These are phyloP conservation scores for Dryomyza anilis DNA, from an alignment of 2,888 invertebrate genomes.

Conservation along the genomic window DNA sequence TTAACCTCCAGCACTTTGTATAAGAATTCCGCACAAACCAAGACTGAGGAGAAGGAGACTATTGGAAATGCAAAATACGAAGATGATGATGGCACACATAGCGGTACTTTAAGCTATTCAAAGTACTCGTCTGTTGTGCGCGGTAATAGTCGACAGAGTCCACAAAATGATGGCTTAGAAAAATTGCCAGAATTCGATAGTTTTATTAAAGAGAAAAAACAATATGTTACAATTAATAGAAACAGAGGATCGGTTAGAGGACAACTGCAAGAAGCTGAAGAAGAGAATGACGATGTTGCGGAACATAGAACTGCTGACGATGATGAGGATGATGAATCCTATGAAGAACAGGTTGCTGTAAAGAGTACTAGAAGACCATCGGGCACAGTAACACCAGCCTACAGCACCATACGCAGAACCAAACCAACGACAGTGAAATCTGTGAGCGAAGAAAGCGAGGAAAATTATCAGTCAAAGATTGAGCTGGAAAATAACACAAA, in stretches of 20 bases:
- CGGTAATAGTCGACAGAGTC: slow-evolving; percentile 65
- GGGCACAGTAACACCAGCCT: slow-evolving; percentile 64
- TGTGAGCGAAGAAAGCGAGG: slow-evolving; percentile 32
- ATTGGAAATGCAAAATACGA: slow-evolving; percentile 24
- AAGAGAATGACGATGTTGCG: slow-evolving; percentile 37
- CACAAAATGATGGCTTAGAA: slow-evolving; percentile 65
- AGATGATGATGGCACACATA: slow-evolving; percentile 27
- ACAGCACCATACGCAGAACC: slow-evolving; percentile 74
- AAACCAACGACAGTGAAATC: slow-evolving; percentile 63
- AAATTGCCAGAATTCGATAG: slow-evolving; percentile 57
- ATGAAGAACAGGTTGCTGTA: slow-evolving; percentile 26
- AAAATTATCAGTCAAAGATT: slow-evolving; percentile 13
- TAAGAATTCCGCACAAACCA: slow-evolving; percentile 27
- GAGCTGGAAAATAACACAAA: slow-evolving; percentile 34
- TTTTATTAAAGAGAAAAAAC: slow-evolving; percentile 63
- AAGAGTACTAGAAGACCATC: slow-evolving; percentile 40
- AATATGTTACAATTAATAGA: slow-evolving; percentile 73
- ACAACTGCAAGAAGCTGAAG: too few relatives aligned
- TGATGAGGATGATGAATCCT: slow-evolving; percentile 30
- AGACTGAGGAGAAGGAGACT: slow-evolving; percentile 13
- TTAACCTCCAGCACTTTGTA: slow-evolving; percentile 42
- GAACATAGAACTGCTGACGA: too few relatives aligned
- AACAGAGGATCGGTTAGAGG: slow-evolving; percentile 61
- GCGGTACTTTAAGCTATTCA: slow-evolving; percentile 42
- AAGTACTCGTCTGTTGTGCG: slow-evolving; percentile 69